A percentile compares a stretch with the other conserved stretches of the same genome.
Conservation (phyloP, 2,888 invertebrate species). For the Galerucella calmariensis region DNA sequence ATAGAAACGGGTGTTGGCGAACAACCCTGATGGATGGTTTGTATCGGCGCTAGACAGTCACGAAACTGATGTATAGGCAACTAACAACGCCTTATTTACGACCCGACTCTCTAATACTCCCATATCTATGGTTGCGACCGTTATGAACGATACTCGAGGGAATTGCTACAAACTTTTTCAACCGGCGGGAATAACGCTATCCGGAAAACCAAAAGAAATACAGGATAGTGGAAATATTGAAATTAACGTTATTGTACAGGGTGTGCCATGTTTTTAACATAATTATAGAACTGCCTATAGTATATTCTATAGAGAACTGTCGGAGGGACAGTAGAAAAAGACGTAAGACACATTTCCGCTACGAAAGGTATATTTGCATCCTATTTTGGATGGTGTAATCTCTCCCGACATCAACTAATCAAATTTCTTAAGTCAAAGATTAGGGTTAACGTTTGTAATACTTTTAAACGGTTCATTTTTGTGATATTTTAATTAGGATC, state of each 20-base stretch:
- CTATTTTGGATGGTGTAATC: no score
- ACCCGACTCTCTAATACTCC: slow-evolving; percentile 57
- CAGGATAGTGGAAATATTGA: neutral
- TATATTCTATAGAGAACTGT: no score
- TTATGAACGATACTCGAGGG: slow-evolving; percentile 60
- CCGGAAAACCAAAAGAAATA: slow-evolving; percentile 10
- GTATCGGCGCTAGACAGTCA: slow-evolving; percentile 65
- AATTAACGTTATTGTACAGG: neutral
- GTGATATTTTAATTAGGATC: no score
- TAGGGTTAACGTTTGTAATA: no score
- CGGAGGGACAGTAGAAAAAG: no score
- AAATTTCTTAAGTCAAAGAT: no score
- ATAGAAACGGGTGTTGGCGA: slow-evolving; percentile 37
- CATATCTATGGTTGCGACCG: slow-evolving; percentile 58
- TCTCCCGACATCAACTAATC: no score
- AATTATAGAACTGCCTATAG: no score
- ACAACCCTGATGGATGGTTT: slow-evolving; percentile 53
- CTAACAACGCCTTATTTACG: slow-evolving; percentile 58
- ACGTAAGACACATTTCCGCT: no score
- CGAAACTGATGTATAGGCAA: slow-evolving; percentile 59
- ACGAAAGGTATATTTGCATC: no score
- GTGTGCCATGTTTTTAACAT: no score
- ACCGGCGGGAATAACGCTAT: slow-evolving; percentile 29
- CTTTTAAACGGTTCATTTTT: no score
- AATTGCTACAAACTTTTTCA: slow-evolving; percentile 35